These are phyloP conservation scores for Rhagoletis zephyria DNA, from an alignment of 1,140 invertebrate genomes.

Conservation along the genomic window DNA sequence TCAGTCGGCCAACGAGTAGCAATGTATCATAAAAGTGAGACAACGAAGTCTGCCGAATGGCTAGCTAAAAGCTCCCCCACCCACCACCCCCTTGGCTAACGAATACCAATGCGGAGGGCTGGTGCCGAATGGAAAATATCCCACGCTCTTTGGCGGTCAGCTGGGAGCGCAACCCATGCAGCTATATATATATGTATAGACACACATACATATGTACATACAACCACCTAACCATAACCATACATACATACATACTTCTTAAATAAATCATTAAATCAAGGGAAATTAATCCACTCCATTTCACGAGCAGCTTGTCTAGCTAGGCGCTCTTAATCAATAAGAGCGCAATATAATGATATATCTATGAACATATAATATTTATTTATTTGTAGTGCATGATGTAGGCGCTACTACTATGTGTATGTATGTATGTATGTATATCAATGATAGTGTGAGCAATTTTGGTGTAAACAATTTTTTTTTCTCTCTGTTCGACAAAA, in stretches of 20 bases:
- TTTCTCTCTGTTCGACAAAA: not conserved
- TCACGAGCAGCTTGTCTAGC: not conserved
- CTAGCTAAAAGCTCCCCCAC: not conserved
- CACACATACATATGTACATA: too few relatives aligned
- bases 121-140: not conserved
- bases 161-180: not conserved
- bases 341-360: not conserved
- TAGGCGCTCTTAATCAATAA: not conserved
- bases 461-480: not conserved
- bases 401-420: not conserved
- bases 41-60: not conserved
- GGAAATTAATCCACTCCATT: not conserved
- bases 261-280: not conserved
- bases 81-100: not conserved
- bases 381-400: not conserved
- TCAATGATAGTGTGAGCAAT: not conserved
- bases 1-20: conserved; percentile 7
- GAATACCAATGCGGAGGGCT: not conserved
- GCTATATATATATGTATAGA: not conserved
- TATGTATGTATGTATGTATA: too few relatives aligned
- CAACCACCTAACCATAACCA: too few relatives aligned
- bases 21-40: not conserved
- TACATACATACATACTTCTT: too few relatives aligned
- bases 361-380: not conserved
- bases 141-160: not conserved